These are phyloP conservation scores for Saxidomus purpurata DNA, from an alignment of 1,140 invertebrate species.

Conservation along the genomic window DNA sequence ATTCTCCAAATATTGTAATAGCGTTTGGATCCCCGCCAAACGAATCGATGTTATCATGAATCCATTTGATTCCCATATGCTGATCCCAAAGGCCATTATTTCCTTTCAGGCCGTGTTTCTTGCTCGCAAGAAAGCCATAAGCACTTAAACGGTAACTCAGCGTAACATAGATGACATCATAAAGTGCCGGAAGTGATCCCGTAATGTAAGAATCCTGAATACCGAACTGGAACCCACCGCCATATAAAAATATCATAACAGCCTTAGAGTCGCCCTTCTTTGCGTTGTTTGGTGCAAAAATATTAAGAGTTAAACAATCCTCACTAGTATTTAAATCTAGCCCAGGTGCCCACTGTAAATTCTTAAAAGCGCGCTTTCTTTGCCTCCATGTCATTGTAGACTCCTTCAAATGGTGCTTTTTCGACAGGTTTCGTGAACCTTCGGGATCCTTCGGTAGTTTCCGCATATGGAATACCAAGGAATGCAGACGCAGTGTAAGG, in stretches of 20 bases:
- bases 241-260: constrained; percentile 98
- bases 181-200: constrained; percentile 90
- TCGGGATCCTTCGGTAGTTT: not conserved
- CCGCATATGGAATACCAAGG: constrained; percentile 30
- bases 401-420: not conserved
- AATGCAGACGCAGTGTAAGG: not conserved
- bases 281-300: constrained; percentile 90
- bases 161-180: constrained; percentile 93
- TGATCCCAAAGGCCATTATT: constrained; percentile 88
- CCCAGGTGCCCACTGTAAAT: not conserved
- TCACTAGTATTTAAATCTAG: constrained; percentile 87
- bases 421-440: constrained; percentile 30
- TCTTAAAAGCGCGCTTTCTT: not conserved
- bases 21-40: constrained; percentile 92
- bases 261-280: constrained; percentile 87
- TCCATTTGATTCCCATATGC: constrained; percentile 91
- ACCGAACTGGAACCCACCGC: constrained; percentile 93
- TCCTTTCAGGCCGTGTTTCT: constrained; percentile 76
- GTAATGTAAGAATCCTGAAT: constrained; percentile 97
- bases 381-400: not conserved
- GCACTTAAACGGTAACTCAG: constrained; percentile 92
- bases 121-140: constrained; percentile 90
- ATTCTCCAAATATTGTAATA: constrained; percentile 94
- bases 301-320: constrained; percentile 98
- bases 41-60: constrained; percentile 90